Evolutionary conservation across 2,113 vertebrate genomes (phyloP), one percentile per base, ranked within the genome.

Genomic region (Todiramphus saurophagus): DNA sequence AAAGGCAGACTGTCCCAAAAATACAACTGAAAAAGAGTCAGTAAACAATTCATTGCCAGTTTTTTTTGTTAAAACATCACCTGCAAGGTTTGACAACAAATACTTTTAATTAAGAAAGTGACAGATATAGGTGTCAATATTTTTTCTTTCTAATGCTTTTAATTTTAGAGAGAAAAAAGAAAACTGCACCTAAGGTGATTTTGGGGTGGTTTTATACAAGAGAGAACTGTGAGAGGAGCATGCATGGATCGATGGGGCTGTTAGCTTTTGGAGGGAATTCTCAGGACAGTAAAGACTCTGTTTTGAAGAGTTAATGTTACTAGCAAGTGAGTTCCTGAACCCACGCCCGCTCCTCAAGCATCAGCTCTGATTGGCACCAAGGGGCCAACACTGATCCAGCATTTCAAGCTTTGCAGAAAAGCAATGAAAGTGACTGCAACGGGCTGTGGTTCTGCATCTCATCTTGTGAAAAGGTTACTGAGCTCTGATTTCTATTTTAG

Each of bases 401-500:
- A 1, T 55, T 76, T 0, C 2, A 66, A 80, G 70, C 70, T 96
- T 73, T 83, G 72, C 74, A 92, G 75, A 63, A 85, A 78, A 86
- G 87, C 67, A 86, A 0, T 62, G 82, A 64, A 90, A 83, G 83
- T 3, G 1, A 27, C 78, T 68, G 64, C 53, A 50, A 46, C 0
- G 11, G 60, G 44, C 73, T 62, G 56, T 79, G 82, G 18, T 87
- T 89, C 75, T 83, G 55, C 46, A 35, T 88, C 89, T 90, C 72
- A 14, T 90, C 92, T 51, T 41, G 33, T 69, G 74, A 43, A 94
- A 80, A 88, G 78, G 79, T 96, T 96, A 58, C 63, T 90, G 68
- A 76, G 89, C 78, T 93, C 89, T 8, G 5, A 79, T 90, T 82
- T 90, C 85, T 19, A 20, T 3, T 80, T 91, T 69, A 44, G 51